A percentile compares a stretch with the other conserved stretches of the same genome.
phyloP scores from a whole-genome alignment of 1,140 invertebrate genomes.

The Drosophila rufa region DNA sequence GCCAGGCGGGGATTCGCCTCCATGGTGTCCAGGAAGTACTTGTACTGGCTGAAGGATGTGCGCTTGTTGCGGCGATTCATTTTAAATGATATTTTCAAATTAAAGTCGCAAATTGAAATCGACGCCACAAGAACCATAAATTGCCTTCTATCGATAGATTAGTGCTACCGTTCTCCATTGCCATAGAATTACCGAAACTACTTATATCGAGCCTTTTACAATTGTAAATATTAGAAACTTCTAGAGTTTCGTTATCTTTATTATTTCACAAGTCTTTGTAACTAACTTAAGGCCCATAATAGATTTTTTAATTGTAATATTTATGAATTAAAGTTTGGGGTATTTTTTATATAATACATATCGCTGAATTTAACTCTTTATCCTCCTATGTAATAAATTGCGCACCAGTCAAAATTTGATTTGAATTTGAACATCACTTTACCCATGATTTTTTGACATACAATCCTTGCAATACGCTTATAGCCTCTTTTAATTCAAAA shows the following conservation, averaged over 20 bases:
- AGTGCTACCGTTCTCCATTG: neutral
- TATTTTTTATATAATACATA: too few species aligned
- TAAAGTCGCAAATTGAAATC: slow-evolving; percentile 34
- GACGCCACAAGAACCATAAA: slow-evolving; percentile 30
- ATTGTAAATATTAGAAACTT: neutral
- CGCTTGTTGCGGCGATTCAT: slow-evolving; percentile 83
- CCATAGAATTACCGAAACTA: slow-evolving; percentile 2
- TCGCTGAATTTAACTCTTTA: neutral
- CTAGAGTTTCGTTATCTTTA: neutral
- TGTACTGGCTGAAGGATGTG: slow-evolving; percentile 76
- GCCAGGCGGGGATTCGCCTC: slow-evolving; percentile 75
- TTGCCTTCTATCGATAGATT: slow-evolving; percentile 15
- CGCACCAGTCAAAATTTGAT: too few species aligned
- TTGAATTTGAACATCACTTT: too few species aligned
- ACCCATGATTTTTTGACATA: too few species aligned
- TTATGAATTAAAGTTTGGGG: neutral
- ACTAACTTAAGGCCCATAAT: neutral
- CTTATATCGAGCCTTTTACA: neutral
- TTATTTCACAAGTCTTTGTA: neutral
- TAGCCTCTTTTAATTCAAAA: too few species aligned
- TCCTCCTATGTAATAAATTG: too few species aligned
- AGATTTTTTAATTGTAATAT: neutral
- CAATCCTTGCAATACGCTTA: too few species aligned
- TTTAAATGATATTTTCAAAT: slow-evolving; percentile 23
- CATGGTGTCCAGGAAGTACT: slow-evolving; percentile 79